Conservation (phyloP, 2,797 vertebrate species). For the Clarias pachynema region DNA sequence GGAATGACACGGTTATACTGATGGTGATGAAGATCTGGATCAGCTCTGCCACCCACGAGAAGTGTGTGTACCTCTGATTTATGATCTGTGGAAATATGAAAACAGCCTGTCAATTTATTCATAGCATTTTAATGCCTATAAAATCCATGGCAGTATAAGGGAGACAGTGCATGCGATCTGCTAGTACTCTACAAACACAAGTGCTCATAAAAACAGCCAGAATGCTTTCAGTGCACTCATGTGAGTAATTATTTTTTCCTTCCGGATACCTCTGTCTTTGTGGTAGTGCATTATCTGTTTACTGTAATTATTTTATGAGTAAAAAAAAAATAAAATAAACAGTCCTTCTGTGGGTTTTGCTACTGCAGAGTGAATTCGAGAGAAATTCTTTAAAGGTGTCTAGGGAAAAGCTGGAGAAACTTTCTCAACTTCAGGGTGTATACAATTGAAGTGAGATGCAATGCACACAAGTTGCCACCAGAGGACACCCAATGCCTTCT, state of each 20-base stretch:
- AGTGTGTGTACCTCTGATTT: conserved; percentile 65
- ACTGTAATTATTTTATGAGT: conserved; percentile 28
- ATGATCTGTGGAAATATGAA: conserved; percentile 67
- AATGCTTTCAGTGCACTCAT: conserved; percentile 23
- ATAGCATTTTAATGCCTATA: conserved; percentile 23
- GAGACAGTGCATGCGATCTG: neutral
- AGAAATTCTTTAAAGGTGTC: conserved; percentile 5
- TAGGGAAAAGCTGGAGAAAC: neutral
- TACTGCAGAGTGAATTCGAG: neutral
- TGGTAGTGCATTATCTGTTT: conserved; percentile 25
- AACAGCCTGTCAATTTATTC: conserved; percentile 27
- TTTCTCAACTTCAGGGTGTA: neutral
- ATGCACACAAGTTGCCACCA: conserved; percentile 49
- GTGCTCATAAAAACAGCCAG: conserved; percentile 12
- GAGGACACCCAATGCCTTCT: conserved; percentile 57
- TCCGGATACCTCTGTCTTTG: conserved; percentile 19
- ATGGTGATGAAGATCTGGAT: conserved; percentile 75
- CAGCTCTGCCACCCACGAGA: conserved; percentile 71
- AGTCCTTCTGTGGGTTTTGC: neutral
- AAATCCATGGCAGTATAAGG: neutral
- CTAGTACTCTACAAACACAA: conserved; percentile 19
- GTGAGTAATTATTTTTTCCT: conserved; percentile 15
- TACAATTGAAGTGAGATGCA: conserved; percentile 26
- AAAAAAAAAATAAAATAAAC: conserved; percentile 11
- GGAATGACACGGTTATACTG: conserved; percentile 74